Evolutionary conservation across 2,797 vertebrate species (phyloP), one percentile per base, ranked within the genome.

Genomic region (Gambusia yucatana): DNA sequence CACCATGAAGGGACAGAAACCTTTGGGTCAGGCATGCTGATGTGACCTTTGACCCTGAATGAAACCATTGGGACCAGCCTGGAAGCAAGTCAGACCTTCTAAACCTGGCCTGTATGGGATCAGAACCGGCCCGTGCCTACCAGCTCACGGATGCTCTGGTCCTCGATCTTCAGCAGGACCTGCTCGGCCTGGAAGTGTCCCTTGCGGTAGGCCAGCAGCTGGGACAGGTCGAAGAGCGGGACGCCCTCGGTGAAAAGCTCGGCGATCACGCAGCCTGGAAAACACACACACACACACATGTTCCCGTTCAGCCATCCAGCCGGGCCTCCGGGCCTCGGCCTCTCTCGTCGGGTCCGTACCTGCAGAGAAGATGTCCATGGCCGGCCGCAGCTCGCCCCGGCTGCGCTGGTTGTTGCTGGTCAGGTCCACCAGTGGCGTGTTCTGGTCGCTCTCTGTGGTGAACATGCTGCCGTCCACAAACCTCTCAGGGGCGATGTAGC

Each of bases 331-430:
- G 48, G 48, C 0, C 48, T 7, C 6, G 20, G 20, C 48, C 48
- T 50, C 30, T 41, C 20, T n/a, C 8, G 36, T 50, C 6, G n/a
- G 7, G 47, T 25, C 70, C 11, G 1, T 71, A 82, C 98, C 98
- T 97, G 98, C 98, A 36, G 98, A 99, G 95, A 99, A 99, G 88
- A 99, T 99, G 91, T 99, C 98, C 98, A 99, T 99, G 72, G 98
- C 96, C 80, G 97, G 96, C 82, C 96, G 97, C 72, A 99, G 94
- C 69, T 99, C 98, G 76, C 98, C 98, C 73, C 98, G 89, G 13
- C 97, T 97, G 83, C 97, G 94, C 93, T 99, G 98, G 89, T 97
- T 98, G 95, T 97, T 98, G 48, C 95, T 98, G 55, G 96, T 96
- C 77, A 99, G 95, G 88, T 99, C 98, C 72, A 99, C 97, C 75